These are phyloP conservation scores for Zaprionus inermis DNA, from an alignment of 1,140 invertebrate species.

Conservation along the genomic window DNA sequence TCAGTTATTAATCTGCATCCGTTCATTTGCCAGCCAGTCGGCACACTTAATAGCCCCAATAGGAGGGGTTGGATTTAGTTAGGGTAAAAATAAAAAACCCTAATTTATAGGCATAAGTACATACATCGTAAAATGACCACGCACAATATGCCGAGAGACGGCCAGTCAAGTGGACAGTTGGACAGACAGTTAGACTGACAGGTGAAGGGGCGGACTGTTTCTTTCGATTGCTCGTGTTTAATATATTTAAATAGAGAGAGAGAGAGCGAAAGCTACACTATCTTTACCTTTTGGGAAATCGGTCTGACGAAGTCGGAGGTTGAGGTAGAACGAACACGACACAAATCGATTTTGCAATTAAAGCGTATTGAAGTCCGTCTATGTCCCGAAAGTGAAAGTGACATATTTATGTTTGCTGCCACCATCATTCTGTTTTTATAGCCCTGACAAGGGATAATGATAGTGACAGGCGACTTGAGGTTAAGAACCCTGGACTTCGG, in stretches of 20 bases:
- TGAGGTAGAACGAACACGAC: slow-evolving; percentile 53
- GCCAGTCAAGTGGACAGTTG: slow-evolving; percentile 33
- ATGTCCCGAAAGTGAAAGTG: slow-evolving; percentile 63
- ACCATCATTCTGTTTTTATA: slow-evolving; percentile 14
- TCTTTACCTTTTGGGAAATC: neutral
- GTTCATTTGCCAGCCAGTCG: slow-evolving; percentile 28
- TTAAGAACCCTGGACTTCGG: slow-evolving; percentile 63
- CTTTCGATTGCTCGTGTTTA: slow-evolving; percentile 45
- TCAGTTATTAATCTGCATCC: slow-evolving; percentile 68
- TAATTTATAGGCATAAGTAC: slow-evolving; percentile 20
- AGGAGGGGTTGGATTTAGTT: slow-evolving; percentile 13
- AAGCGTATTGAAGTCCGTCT: slow-evolving; percentile 56
- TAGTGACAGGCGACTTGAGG: slow-evolving; percentile 50
- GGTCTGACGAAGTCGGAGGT: slow-evolving; percentile 24
- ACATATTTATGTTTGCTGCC: slow-evolving; percentile 51
- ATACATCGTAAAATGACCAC: slow-evolving; percentile 69
- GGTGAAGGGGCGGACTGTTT: slow-evolving; percentile 24
- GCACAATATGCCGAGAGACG: slow-evolving; percentile 63
- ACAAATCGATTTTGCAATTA: slow-evolving; percentile 81
- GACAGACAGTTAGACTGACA: slow-evolving; percentile 27
- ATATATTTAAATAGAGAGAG: slow-evolving; percentile 52
- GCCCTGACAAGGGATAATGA: neutral
- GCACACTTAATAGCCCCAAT: slow-evolving; percentile 56
- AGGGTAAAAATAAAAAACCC: slow-evolving; percentile 48
- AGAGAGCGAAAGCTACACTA: too few species aligned